phyloP scores from a whole-genome alignment of 2,797 vertebrate genomes.

The Anolis apletophallus region DNA sequence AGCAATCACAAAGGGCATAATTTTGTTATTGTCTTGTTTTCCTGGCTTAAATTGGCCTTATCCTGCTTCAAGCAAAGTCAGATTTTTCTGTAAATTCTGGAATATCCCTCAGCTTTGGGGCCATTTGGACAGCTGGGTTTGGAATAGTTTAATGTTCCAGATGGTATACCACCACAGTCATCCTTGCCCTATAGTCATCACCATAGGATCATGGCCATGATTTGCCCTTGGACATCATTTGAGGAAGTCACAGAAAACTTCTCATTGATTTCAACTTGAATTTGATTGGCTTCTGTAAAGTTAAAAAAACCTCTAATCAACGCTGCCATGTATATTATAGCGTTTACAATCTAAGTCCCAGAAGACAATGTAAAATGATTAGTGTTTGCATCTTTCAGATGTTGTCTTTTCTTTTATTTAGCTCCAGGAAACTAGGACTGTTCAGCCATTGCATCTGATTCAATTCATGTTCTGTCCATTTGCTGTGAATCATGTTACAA shows the following conservation, averaged over 20 bases:
- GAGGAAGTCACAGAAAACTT: background rate
- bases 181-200: too few relatives aligned
- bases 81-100: too few relatives aligned
- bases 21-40: too few relatives aligned
- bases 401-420: background rate
- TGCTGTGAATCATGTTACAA: background rate
- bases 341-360: background rate
- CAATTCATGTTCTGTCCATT: slow-evolving; percentile 1
- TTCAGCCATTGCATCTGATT: background rate
- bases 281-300: background rate
- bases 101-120: too few relatives aligned
- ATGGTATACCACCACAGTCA: too few relatives aligned
- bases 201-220: too few relatives aligned
- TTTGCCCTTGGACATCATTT: background rate
- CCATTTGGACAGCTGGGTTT: too few relatives aligned
- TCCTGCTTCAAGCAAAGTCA: too few relatives aligned
- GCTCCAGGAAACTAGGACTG: background rate
- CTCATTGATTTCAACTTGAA: background rate
- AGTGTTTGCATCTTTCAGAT: accelerated
- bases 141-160: too few relatives aligned
- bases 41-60: too few relatives aligned
- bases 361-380: background rate
- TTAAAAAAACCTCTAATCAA: background rate
- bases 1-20: too few relatives aligned
- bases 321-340: background rate